A percentile compares a stretch with the other conserved stretches of the same genome.
Evolutionary conservation across 2,113 vertebrate genomes (phyloP).

Genomic region (Megaleporinus macrocephalus): DNA sequence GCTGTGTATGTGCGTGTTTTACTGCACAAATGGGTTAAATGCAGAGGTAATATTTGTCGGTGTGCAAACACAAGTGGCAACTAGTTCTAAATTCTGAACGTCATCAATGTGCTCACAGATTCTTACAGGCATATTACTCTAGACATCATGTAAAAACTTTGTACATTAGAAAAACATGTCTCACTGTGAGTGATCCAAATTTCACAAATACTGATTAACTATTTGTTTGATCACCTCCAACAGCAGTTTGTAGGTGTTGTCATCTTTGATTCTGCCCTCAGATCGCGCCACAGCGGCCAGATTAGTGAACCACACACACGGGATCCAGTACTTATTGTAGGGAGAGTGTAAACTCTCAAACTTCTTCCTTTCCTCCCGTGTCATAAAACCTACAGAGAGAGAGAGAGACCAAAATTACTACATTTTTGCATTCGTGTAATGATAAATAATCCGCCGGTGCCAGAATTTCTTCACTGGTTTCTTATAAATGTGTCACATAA

Average conservation of each 20-base stretch:
- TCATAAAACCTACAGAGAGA: conserved; percentile 86
- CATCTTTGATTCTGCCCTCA: conserved; percentile 88
- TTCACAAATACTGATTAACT: neutral
- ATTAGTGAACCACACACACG: conserved; percentile 92
- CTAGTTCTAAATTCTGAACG: too few species aligned
- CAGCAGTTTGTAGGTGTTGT: conserved; percentile 87
- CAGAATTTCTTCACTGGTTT: too few species aligned
- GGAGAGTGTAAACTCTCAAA: conserved; percentile 88
- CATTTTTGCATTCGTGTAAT: neutral
- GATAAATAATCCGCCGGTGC: too few species aligned
- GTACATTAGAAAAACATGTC: too few species aligned
- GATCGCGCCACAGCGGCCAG: conserved; percentile 85
- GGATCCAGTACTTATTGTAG: conserved; percentile 95
- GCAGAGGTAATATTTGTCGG: too few species aligned
- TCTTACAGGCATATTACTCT: too few species aligned
- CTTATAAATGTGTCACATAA: too few species aligned
- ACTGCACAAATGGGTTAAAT: too few species aligned
- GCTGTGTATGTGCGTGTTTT: too few species aligned
- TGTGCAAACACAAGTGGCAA: too few species aligned
- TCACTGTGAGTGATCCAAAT: neutral
- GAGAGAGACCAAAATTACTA: neutral
- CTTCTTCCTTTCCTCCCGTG: conserved; percentile 88
- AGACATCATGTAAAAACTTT: too few species aligned
- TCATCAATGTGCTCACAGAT: too few species aligned
- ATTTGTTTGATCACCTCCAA: conserved; percentile 79